Evolutionary conservation across 2,888 invertebrate species (phyloP), one percentile per base, ranked within the genome.

Genomic region (Parnassius orleans): DNA sequence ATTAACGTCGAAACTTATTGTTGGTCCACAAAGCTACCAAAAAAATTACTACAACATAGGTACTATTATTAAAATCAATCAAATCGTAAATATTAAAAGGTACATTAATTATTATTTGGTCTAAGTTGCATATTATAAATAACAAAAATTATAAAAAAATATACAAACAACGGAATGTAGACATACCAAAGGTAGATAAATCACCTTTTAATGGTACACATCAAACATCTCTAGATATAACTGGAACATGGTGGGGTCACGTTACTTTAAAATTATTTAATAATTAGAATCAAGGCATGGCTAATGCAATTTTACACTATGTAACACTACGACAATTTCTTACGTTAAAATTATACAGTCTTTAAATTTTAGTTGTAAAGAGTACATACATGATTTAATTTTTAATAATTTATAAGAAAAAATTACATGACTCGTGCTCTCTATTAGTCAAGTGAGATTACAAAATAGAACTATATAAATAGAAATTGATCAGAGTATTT

Each of bases 41-140:
- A 84, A 83, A 43, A 55, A 83, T 79, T 80, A 78, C 83, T 84
- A 86, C 76, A 78, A 83, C 80, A 83, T 76, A 19, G 19, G 19
- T 19, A 81, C 79, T 80, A 82, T 79, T 79, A 83, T 77, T 78
- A 68, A 80, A 83, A 87, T 84, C 77, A 84, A 79, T 71, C 79
- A 77, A 83, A 85, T 83, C 80, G 82, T 84, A 86, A 86, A 81
- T 81, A 84, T 87, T 90, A 88, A 87, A 90, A 90, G 90, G 89
- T 90, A 91, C 90, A 87, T 88, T 91, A 90, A 89, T 90, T 90
- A 91, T 91, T 90, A 91, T 91, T 91, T 91, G 91, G 91, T 91
- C 91, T 90, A 90, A 88, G 90, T 91, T 91, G 88, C 88, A 86
- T 84, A 82, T 83, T 84, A 84, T 86, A 88, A 90, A 91, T 89